These are phyloP conservation scores for Helogale parvula DNA, from an alignment of 2,113 vertebrate genomes.

Conservation along the genomic window DNA sequence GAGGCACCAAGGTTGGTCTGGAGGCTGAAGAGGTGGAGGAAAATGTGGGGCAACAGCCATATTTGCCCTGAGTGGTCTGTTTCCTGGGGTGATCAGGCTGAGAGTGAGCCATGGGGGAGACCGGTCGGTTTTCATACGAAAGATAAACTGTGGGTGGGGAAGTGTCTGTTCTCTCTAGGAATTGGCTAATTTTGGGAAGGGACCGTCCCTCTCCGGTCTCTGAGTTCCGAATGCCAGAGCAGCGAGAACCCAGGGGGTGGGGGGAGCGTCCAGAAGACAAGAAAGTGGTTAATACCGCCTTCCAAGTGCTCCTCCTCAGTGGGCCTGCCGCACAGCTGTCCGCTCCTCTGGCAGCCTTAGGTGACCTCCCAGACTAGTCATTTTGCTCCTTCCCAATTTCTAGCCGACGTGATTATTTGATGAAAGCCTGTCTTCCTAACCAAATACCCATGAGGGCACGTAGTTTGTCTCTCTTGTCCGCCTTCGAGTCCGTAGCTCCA, in stretches of 20 bases:
- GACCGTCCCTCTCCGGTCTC: neutral
- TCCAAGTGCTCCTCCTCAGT: neutral
- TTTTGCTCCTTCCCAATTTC: neutral
- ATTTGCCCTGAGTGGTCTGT: no score
- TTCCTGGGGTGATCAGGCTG: neutral
- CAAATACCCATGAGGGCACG: neutral
- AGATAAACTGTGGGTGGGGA: neutral
- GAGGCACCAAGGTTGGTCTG: neutral
- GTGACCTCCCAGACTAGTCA: neutral
- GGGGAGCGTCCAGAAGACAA: neutral
- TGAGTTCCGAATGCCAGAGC: neutral
- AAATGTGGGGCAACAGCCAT: neutral
- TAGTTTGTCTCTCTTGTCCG: neutral
- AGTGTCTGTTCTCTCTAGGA: neutral
- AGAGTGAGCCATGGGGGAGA: no score
- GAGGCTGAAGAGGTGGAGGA: neutral
- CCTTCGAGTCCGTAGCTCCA: neutral
- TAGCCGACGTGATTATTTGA: neutral
- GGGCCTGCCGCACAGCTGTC: neutral
- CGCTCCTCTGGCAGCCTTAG: neutral
- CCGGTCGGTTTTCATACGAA: neutral
- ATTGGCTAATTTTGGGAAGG: neutral
- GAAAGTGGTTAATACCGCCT: neutral
- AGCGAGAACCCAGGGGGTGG: neutral
- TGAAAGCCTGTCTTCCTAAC: neutral